Percentiles rank a stretch among this genome's conserved stretches.
phyloP scores from a whole-genome alignment of 2,797 vertebrate species.

The Thalassophryne amazonica region DNA sequence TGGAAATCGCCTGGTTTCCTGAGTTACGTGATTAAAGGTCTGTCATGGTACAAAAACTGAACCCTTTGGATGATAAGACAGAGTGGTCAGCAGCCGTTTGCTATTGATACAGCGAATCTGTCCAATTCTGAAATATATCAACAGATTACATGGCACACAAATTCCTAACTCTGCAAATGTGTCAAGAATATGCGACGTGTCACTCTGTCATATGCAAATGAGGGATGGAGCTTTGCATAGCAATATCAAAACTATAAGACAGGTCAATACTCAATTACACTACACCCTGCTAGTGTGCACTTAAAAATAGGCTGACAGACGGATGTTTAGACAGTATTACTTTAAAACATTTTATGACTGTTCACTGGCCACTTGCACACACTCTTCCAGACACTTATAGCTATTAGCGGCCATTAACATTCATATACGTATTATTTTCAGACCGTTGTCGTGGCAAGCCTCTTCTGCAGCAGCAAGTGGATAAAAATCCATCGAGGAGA shows the following conservation, averaged over 20 bases:
- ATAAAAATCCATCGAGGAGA: constrained; percentile 39
- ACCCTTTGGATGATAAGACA: constrained; percentile 7
- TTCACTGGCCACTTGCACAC: constrained; percentile 50
- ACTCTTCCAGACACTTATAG: constrained; percentile 48
- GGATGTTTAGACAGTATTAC: constrained; percentile 57
- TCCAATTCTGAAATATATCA: constrained; percentile 16
- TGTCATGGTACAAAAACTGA: constrained; percentile 29
- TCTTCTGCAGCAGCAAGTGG: constrained; percentile 26
- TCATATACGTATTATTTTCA: constrained; percentile 58
- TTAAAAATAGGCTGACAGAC: constrained; percentile 37
- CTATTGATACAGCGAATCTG: background rate
- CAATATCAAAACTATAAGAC: constrained; percentile 42
- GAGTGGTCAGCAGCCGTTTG: constrained; percentile 10
- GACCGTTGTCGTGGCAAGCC: constrained; percentile 42
- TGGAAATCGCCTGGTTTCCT: constrained; percentile 20
- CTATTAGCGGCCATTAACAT: constrained; percentile 59
- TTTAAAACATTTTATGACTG: constrained; percentile 55
- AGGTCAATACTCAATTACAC: constrained; percentile 52
- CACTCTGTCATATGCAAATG: constrained; percentile 51
- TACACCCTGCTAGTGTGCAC: constrained; percentile 48
- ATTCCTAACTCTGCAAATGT: constrained; percentile 45
- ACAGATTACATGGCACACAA: constrained; percentile 3
- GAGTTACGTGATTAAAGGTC: constrained; percentile 43
- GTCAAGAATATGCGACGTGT: constrained; percentile 55
- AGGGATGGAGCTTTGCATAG: constrained; percentile 37